A percentile compares a stretch with the other conserved stretches of the same genome.
Evolutionary conservation across 2,888 invertebrate species (phyloP).

Genomic region (Andricus quercusramuli): DNA sequence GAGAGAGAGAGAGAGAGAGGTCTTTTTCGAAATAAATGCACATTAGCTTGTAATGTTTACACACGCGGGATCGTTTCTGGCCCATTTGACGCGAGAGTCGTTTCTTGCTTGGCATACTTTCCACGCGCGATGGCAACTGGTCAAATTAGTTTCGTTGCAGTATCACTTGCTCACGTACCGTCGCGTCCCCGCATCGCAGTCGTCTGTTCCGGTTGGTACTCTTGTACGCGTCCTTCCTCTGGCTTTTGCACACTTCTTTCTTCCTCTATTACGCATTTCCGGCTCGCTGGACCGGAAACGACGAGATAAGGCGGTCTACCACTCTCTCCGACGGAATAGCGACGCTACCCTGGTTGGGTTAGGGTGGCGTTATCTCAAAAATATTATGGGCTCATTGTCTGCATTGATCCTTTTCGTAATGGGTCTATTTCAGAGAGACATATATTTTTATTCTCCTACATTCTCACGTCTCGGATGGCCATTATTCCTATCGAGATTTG

Average conservation of each 20-base stretch:
- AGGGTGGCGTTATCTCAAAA: conserved; percentile 70
- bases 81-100: conserved; percentile 24
- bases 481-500: neutral
- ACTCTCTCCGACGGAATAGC: conserved; percentile 58
- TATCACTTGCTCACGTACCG: conserved; percentile 6
- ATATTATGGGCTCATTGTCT: conserved; percentile 70
- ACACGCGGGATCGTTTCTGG: conserved; percentile 1
- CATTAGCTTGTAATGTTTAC: conserved; percentile 47
- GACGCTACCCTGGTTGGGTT: conserved; percentile 53
- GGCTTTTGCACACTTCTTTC: conserved; percentile 63
- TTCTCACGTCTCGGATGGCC: conserved; percentile 6
- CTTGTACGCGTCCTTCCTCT: conserved; percentile 60
- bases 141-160: conserved; percentile 49
- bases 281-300: conserved; percentile 78
- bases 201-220: conserved; percentile 43
- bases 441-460: neutral
- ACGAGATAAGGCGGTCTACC: conserved; percentile 75
- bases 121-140: conserved; percentile 33
- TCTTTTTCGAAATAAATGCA: neutral
- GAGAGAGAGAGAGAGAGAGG: neutral
- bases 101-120: conserved; percentile 35
- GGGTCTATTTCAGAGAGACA: conserved; percentile 52
- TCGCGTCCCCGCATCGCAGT: conserved; percentile 1
- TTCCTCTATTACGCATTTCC: conserved; percentile 78
- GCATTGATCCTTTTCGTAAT: conserved; percentile 68